Percentiles rank a stretch among this genome's conserved stretches.
Conservation (phyloP, 2,797 vertebrate genomes). For the Pempheris klunzingeri region DNA sequence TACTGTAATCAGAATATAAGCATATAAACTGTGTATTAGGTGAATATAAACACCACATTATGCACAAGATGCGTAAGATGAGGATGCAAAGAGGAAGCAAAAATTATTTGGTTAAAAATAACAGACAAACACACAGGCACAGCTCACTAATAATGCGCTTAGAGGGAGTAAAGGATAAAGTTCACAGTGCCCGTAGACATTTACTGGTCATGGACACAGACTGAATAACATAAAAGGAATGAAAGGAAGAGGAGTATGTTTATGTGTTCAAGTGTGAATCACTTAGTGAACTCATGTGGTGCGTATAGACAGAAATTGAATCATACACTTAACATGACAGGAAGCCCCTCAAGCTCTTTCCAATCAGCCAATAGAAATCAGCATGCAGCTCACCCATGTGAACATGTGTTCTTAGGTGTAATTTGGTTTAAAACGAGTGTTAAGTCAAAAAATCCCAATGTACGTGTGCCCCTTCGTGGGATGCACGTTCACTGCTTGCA, state of each 20-base stretch:
- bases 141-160: no score
- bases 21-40: no score
- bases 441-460: background rate
- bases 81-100: no score
- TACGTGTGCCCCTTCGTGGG: background rate
- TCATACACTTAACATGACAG: background rate
- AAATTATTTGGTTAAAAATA: no score
- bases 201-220: slow-evolving; percentile 27
- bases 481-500: background rate
- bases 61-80: no score
- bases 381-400: background rate
- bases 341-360: slow-evolving; percentile 3
- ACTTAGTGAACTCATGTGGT: slow-evolving; percentile 3
- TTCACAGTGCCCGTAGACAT: background rate
- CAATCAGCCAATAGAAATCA: background rate
- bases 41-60: no score
- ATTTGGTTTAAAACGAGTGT: background rate
- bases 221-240: background rate
- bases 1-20: background rate
- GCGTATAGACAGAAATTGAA: background rate
- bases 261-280: background rate
- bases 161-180: background rate
- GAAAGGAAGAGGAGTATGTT: background rate
- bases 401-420: background rate
- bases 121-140: no score